Base-by-base conservation (phyloP, 2,888 invertebrate species). In the Lasiommata megera region DNA sequence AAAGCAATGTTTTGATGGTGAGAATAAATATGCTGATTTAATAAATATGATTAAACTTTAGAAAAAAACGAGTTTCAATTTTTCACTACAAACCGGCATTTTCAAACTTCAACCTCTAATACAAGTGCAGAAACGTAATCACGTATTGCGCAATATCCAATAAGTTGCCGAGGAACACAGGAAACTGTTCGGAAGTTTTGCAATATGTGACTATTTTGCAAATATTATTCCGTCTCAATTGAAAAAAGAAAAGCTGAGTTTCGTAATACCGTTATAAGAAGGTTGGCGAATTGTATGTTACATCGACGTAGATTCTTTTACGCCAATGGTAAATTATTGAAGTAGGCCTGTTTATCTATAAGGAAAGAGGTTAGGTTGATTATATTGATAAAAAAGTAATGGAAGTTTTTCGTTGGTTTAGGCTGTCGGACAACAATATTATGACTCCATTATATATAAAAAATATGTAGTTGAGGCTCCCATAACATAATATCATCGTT, bases 271-370 rank as follows among this genome's bases (percentile, higher is more conserved):
- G 31, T 51, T 47, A 40, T 37, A 37, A 28, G 34, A 51, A 54
- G 54, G 38, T 40, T 54, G 23, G n/a, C n/a, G n/a, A n/a, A n/a
- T n/a, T n/a, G n/a, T n/a, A n/a, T n/a, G n/a, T n/a, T n/a, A n/a
- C n/a, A n/a, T n/a, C n/a, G n/a, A n/a, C n/a, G n/a, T n/a, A n/a
- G n/a, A n/a, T n/a, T n/a, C n/a, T n/a, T n/a, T n/a, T n/a, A n/a
- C n/a, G n/a, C n/a, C n/a, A 56, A 54, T 50, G 40, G 51, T 44
- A 43, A 58, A 54, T 61, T 63, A 63, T 61, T 56, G 56, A 58
- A 56, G 56, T 60, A 56, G 60, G 50, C 50, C 31, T 56, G 58
- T 48, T 54, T 55, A 58, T 54, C 28, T 52, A 23, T 11, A 17
- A 12, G 16, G 53, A 62, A 62, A 48, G 40, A 60, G 60, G 58